phyloP scores from a whole-genome alignment of 92 coral and sea anemone genomes.

The Paramuricea clavata region DNA sequence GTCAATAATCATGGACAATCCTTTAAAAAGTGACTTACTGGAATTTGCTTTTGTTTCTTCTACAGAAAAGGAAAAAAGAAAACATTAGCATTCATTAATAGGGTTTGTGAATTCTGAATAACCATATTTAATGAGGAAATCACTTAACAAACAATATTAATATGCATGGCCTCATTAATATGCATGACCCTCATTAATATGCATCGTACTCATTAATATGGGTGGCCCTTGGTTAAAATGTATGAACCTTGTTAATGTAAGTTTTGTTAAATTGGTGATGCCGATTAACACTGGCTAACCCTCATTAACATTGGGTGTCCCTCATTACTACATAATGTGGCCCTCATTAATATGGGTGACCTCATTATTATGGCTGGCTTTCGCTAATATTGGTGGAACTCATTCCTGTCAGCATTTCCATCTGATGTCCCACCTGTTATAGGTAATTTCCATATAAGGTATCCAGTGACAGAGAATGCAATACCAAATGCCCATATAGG shows the following conservation, averaged over 20 bases:
- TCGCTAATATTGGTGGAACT: background rate
- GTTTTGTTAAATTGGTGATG: no score
- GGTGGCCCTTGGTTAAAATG: background rate
- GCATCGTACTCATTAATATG: background rate
- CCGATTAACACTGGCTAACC: no score
- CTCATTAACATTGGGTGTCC: background rate
- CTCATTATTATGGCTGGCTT: background rate
- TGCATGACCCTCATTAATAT: no score
- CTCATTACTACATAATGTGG: background rate
- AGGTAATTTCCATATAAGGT: slow-evolving; percentile 34
- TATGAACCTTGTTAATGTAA: no score
- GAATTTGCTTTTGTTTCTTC: slow-evolving; percentile 51
- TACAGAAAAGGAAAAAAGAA: background rate
- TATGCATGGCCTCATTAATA: background rate
- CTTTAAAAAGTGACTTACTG: slow-evolving; percentile 4
- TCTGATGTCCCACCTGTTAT: slow-evolving; percentile 20
- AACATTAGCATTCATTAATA: background rate
- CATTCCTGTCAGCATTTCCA: background rate
- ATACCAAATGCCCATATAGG: slow-evolving; percentile 53
- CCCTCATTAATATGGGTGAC: background rate
- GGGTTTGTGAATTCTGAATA: no score
- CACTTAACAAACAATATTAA: no score
- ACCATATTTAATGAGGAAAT: no score
- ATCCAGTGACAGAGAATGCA: slow-evolving; percentile 44
- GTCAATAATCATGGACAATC: no score